These are phyloP conservation scores for Campylomormyrus tamandua DNA, from an alignment of 2,113 vertebrate genomes.

Conservation along the genomic window DNA sequence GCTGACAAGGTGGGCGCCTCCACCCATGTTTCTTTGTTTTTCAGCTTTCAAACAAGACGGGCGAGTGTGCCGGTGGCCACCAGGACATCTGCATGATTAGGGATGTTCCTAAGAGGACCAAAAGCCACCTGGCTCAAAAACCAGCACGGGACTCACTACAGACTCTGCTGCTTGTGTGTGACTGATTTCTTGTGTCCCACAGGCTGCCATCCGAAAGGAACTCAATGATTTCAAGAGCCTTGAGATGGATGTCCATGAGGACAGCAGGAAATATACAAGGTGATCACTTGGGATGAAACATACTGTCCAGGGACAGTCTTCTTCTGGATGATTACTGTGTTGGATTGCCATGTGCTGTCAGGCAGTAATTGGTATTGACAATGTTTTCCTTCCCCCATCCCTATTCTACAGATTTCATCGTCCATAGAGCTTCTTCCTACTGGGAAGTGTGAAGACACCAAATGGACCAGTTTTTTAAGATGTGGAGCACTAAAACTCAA, in stretches of 20 bases:
- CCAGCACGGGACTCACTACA: neutral
- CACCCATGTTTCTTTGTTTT: neutral
- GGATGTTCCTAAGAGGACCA: neutral
- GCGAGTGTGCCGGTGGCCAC: neutral
- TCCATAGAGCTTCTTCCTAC: constrained; percentile 57
- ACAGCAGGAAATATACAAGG: constrained; percentile 93
- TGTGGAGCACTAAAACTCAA: neutral
- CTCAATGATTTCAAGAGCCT: constrained; percentile 96
- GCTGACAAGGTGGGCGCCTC: constrained; percentile 77
- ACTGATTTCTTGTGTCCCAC: neutral
- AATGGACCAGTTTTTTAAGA: constrained; percentile 9
- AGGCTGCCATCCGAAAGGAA: constrained; percentile 96
- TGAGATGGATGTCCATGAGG: constrained; percentile 94
- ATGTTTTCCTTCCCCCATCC: neutral
- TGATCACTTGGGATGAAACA: constrained; percentile 33
- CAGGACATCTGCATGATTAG: neutral
- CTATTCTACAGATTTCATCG: constrained; percentile 75
- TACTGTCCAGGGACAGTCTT: neutral
- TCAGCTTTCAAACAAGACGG: neutral
- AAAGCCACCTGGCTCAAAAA: neutral
- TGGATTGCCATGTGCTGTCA: neutral
- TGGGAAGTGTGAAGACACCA: neutral
- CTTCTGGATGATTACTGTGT: neutral
- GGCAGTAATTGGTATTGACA: neutral
- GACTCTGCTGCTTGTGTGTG: neutral